phyloP scores from a whole-genome alignment of 2,888 invertebrate species.

The Drosophila yooni region DNA sequence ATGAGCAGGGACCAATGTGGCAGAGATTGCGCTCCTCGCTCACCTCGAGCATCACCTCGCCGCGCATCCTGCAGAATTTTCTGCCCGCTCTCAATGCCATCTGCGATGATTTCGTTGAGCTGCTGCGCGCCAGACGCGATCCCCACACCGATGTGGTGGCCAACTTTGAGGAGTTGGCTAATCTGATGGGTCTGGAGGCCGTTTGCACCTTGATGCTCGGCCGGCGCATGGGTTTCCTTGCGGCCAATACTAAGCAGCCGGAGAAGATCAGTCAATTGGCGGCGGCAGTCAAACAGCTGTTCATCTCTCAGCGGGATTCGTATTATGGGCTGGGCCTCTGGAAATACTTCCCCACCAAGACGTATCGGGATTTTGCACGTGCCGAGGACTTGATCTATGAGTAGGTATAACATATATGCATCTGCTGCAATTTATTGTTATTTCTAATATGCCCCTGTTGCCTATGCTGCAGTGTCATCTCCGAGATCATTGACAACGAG shows the following conservation, averaged over 20 bases:
- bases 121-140: slow-evolving; percentile 87
- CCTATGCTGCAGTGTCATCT: slow-evolving; percentile 88
- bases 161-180: slow-evolving; percentile 90
- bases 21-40: slow-evolving; percentile 89
- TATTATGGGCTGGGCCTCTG: slow-evolving; percentile 92
- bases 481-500: slow-evolving; percentile 91
- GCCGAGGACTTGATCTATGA: slow-evolving; percentile 93
- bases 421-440: slow-evolving; percentile 2
- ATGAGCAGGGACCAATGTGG: slow-evolving; percentile 94
- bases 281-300: slow-evolving; percentile 91
- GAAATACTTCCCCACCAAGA: slow-evolving; percentile 91
- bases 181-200: slow-evolving; percentile 92
- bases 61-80: slow-evolving; percentile 90
- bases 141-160: slow-evolving; percentile 86
- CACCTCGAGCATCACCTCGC: slow-evolving; percentile 91
- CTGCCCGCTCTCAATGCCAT: slow-evolving; percentile 91
- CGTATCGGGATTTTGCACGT: slow-evolving; percentile 89
- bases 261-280: slow-evolving; percentile 88
- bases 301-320: slow-evolving; percentile 91
- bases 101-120: slow-evolving; percentile 90
- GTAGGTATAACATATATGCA: slow-evolving; percentile 85
- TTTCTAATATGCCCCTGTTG: slow-evolving; percentile 19
- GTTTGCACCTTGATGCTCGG: slow-evolving; percentile 93
- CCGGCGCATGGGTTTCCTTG: slow-evolving; percentile 90
- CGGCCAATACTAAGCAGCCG: slow-evolving; percentile 85